A percentile compares a stretch with the other conserved stretches of the same genome.
Evolutionary conservation across 2,797 vertebrate genomes (phyloP).

Genomic region (Yasuhikotakia modesta): DNA sequence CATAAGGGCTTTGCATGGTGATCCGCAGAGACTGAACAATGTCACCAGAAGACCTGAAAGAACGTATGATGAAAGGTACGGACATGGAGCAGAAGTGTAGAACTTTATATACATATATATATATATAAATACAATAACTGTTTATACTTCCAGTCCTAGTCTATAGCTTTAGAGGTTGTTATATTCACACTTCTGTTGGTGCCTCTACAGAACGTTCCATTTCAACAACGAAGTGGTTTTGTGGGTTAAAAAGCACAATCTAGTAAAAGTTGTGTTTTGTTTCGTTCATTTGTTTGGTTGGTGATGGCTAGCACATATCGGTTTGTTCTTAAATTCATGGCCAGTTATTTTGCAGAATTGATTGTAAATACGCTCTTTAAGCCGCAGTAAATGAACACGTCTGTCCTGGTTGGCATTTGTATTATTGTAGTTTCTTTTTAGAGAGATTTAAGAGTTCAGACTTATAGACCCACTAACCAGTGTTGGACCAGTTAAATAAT

Average conservation of each 20-base stretch:
- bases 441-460: slow-evolving; percentile 68
- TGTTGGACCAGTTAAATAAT: slow-evolving; percentile 74
- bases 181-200: slow-evolving; percentile 74
- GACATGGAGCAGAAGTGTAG: slow-evolving; percentile 71
- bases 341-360: slow-evolving; percentile 73
- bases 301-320: slow-evolving; percentile 73
- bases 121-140: slow-evolving; percentile 77
- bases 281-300: slow-evolving; percentile 65
- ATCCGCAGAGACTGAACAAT: slow-evolving; percentile 51
- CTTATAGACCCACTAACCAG: slow-evolving; percentile 79
- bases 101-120: slow-evolving; percentile 84
- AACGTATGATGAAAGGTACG: no score
- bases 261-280: slow-evolving; percentile 61
- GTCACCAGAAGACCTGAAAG: slow-evolving; percentile 57
- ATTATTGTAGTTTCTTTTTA: slow-evolving; percentile 71
- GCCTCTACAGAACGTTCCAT: slow-evolving; percentile 73
- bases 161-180: slow-evolving; percentile 77
- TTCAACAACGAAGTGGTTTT: slow-evolving; percentile 75
- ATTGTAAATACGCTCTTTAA: slow-evolving; percentile 84
- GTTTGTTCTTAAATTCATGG: slow-evolving; percentile 72
- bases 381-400: slow-evolving; percentile 76
- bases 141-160: slow-evolving; percentile 77
- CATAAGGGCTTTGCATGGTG: slow-evolving; percentile 71
- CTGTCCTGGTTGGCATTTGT: slow-evolving; percentile 78
- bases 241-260: slow-evolving; percentile 85